Percentiles rank a stretch among this genome's conserved stretches.
Evolutionary conservation across 2,888 invertebrate species (phyloP).

Genomic region (Drosophila acutilabella): DNA sequence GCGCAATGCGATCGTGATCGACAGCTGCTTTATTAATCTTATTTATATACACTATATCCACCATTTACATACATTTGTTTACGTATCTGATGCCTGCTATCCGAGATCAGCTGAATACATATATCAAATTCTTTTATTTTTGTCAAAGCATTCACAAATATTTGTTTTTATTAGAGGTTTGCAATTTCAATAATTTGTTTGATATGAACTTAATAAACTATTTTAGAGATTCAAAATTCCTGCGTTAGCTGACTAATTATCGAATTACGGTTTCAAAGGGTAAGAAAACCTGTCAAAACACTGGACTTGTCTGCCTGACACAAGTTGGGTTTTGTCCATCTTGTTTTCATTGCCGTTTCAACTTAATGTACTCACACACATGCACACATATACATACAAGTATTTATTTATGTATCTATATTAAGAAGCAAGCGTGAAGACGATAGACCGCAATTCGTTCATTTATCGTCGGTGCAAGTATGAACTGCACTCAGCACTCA

Average conservation of each 20-base stretch:
- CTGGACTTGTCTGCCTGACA: conserved; percentile 51
- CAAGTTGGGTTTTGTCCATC: conserved; percentile 38
- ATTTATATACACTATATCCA: conserved; percentile 1
- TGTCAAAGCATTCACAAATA: background rate
- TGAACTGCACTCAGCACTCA: conserved; percentile 33
- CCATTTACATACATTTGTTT: conserved; percentile 7
- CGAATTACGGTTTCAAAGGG: background rate
- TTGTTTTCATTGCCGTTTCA: conserved; percentile 49
- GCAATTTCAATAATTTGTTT: background rate
- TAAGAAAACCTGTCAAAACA: conserved; percentile 27
- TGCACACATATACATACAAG: background rate
- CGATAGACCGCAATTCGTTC: conserved; percentile 40
- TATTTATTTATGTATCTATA: conserved; percentile 16
- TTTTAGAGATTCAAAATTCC: background rate
- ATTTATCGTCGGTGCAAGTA: no score
- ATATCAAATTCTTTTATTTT: background rate
- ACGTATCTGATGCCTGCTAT: background rate
- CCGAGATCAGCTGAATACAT: conserved; percentile 4
- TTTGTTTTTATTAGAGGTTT: background rate
- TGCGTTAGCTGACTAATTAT: background rate
- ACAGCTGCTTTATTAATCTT: conserved; percentile 5
- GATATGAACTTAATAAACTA: background rate
- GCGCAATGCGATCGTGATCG: conserved; percentile 10
- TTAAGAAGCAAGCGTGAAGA: conserved; percentile 40
- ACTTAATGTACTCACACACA: conserved; percentile 1